Conservation (phyloP, 2,797 vertebrate genomes). For the Psittacula derbiana region DNA sequence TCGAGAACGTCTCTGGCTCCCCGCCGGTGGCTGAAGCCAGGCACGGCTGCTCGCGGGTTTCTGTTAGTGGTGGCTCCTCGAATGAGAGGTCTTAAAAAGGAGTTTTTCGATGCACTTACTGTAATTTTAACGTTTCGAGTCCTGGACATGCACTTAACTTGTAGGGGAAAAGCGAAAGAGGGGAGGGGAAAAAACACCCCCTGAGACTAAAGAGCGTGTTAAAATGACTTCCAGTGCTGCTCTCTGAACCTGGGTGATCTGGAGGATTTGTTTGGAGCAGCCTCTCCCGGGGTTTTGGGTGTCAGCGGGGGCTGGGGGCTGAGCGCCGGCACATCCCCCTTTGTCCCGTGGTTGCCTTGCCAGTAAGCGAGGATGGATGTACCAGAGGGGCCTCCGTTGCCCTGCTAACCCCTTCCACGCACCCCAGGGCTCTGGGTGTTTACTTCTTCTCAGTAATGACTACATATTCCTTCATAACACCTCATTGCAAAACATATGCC, state of each 20-base stretch:
- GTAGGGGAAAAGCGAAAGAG: no score
- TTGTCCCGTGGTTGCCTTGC: background rate
- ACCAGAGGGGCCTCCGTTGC: background rate
- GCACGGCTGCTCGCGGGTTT: background rate
- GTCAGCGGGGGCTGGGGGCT: background rate
- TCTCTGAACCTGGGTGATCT: background rate
- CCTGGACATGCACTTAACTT: accelerated
- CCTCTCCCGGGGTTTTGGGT: no score
- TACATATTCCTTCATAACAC: accelerated
- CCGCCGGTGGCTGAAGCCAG: background rate
- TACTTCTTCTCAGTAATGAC: background rate
- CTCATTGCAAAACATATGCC: accelerated
- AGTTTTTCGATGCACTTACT: background rate
- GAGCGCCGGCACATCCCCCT: background rate
- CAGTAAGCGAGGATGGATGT: background rate
- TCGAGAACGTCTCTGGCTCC: no score
- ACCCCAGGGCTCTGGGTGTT: background rate
- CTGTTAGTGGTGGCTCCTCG: background rate
- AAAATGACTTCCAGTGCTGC: background rate
- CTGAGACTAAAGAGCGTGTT: accelerated
- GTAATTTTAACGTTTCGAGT: background rate
- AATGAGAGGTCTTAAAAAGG: background rate
- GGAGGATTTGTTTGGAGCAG: background rate
- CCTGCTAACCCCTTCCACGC: background rate
- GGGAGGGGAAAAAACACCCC: accelerated